These are phyloP conservation scores for Hirtodrosophila trivittata DNA, from an alignment of 2,888 invertebrate genomes.

Conservation along the genomic window DNA sequence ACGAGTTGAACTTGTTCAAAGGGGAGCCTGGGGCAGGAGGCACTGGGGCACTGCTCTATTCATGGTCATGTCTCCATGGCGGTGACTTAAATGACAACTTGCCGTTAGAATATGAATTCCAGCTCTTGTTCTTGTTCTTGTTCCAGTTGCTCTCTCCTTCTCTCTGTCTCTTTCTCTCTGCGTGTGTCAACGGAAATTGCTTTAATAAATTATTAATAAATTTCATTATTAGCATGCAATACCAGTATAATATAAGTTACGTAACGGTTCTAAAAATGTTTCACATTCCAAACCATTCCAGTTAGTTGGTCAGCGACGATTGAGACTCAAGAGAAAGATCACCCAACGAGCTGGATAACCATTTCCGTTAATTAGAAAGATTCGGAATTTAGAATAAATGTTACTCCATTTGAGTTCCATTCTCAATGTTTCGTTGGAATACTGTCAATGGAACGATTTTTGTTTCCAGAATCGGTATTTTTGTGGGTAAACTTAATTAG, in stretches of 20 bases:
- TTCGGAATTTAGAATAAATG: too few species aligned
- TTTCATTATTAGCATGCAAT: conserved; percentile 62
- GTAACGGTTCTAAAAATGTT: conserved; percentile 45
- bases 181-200: conserved; percentile 69
- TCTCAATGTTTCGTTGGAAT: too few species aligned
- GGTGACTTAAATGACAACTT: conserved; percentile 57
- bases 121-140: conserved; percentile 23
- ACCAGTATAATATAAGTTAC: conserved; percentile 9
- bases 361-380: too few species aligned
- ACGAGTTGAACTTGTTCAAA: conserved; percentile 33
- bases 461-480: too few species aligned
- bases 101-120: conserved; percentile 63
- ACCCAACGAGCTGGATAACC: too few species aligned
- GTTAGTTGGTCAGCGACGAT: neutral
- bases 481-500: too few species aligned
- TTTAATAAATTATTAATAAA: conserved; percentile 75
- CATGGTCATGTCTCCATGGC: conserved; percentile 48
- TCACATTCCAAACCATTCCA: conserved; percentile 13
- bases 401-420: too few species aligned
- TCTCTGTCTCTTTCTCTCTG: conserved; percentile 1
- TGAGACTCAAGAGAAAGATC: too few species aligned
- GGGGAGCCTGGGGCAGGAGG: neutral
- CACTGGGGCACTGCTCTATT: conserved; percentile 15
- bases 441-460: too few species aligned
- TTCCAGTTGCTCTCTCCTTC: conserved; percentile 1